Conservation (phyloP, 2,888 invertebrate species). For the Philaethria dido region DNA sequence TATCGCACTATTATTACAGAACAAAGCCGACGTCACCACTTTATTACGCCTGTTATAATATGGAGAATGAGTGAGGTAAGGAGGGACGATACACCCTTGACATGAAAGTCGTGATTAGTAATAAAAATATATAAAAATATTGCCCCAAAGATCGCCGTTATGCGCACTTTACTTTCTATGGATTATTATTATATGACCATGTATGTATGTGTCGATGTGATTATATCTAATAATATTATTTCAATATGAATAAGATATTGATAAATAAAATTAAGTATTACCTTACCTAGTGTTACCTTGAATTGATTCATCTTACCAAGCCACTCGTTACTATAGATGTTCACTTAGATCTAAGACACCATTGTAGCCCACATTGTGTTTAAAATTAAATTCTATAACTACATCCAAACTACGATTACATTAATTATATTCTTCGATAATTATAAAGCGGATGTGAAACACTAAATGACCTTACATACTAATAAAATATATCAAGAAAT, state of each 20-base stretch:
- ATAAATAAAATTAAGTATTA: conserved; percentile 20
- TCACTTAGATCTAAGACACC: conserved; percentile 36
- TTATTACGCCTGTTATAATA: conserved; percentile 2
- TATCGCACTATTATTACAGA: conserved; percentile 1
- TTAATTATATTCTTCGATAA: conserved; percentile 9
- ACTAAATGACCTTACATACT: conserved; percentile 9
- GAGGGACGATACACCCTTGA: not conserved
- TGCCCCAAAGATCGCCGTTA: conserved; percentile 19
- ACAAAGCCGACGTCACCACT: not conserved
- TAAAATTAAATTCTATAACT: conserved; percentile 34
- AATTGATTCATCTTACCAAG: conserved; percentile 29
- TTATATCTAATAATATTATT: conserved; percentile 9
- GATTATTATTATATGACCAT: not conserved
- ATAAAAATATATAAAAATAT: conserved; percentile 28
- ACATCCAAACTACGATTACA: conserved; percentile 23
- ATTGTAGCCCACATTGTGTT: conserved; percentile 31
- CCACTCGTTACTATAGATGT: conserved; percentile 26
- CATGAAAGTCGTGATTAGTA: conserved; percentile 11
- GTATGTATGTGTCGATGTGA: conserved; percentile 8
- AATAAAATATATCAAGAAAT: conserved; percentile 9
- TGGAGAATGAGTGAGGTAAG: conserved; percentile 12
- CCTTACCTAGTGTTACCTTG: conserved; percentile 29
- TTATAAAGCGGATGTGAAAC: not conserved
- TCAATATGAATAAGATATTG: not conserved
- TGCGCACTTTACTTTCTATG: conserved; percentile 3